phyloP scores from a whole-genome alignment of 2,113 vertebrate species.

The Daboia siamensis region DNA sequence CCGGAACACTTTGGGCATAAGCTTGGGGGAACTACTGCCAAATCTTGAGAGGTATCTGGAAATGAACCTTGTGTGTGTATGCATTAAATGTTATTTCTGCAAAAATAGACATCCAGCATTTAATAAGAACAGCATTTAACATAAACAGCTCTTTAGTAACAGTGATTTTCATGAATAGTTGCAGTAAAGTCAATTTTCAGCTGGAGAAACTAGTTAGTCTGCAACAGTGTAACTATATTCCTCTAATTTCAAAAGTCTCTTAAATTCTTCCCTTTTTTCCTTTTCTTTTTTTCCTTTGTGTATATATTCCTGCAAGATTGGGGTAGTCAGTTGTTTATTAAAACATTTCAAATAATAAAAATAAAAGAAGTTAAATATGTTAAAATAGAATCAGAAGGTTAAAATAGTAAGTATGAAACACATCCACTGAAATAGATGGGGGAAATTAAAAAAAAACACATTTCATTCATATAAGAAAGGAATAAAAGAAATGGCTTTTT shows the following conservation, averaged over 20 bases:
- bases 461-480: background rate
- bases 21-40: background rate
- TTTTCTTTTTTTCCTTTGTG: background rate
- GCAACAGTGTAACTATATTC: background rate
- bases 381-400: background rate
- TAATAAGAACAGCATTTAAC: background rate
- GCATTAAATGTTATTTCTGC: background rate
- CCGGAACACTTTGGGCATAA: conserved; percentile 38
- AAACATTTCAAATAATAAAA: background rate
- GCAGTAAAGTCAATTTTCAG: background rate
- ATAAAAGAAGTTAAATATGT: background rate
- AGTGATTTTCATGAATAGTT: background rate
- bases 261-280: background rate
- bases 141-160: too few species aligned
- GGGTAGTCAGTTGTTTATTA: background rate
- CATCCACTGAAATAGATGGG: background rate
- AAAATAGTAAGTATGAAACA: background rate
- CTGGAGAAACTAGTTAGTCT: background rate
- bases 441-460: background rate
- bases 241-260: background rate
- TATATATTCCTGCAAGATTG: background rate
- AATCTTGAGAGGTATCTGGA: background rate
- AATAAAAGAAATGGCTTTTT: background rate
- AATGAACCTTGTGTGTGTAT: accelerated
- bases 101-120: background rate